Conservation (phyloP, 2,797 vertebrate genomes). For the Antennarius maculatus region DNA sequence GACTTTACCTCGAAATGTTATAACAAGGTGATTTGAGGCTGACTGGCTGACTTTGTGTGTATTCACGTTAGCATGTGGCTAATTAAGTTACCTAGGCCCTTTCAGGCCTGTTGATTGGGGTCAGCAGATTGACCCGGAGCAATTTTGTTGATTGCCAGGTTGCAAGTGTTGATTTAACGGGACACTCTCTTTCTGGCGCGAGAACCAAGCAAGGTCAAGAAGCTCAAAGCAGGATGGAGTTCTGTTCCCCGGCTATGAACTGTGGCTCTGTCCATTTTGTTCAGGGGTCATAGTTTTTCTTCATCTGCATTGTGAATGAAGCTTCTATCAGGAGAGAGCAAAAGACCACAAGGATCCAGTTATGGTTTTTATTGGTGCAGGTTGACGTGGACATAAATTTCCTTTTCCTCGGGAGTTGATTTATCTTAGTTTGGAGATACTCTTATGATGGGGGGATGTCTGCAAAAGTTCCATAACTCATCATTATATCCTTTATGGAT, state of each 20-base stretch:
- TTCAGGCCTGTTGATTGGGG: constrained; percentile 49
- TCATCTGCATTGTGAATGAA: background rate
- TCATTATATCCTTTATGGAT: background rate
- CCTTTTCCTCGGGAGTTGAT: too few species aligned
- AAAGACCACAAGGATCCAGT: background rate
- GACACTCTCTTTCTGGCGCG: constrained; percentile 13
- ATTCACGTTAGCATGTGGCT: background rate
- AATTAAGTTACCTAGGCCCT: constrained; percentile 1
- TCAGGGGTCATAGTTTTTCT: constrained; percentile 4
- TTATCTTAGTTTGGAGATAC: constrained; percentile 2
- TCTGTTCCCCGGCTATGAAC: constrained; percentile 31
- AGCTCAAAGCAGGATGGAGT: constrained; percentile 19
- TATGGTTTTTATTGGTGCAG: background rate
- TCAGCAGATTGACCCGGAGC: constrained; percentile 48
- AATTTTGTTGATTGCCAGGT: constrained; percentile 52
- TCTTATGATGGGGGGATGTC: background rate
- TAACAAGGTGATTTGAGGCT: constrained; percentile 4
- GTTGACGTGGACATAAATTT: too few species aligned
- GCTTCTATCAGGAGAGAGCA: background rate
- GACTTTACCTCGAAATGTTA: background rate
- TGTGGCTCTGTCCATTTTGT: constrained; percentile 35
- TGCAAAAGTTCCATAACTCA: background rate
- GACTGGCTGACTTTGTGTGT: constrained; percentile 8
- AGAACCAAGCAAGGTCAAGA: constrained; percentile 33
- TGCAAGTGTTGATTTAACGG: constrained; percentile 42